Base-by-base conservation (phyloP, 2,113 vertebrate genomes). In the Noturus placidus region DNA sequence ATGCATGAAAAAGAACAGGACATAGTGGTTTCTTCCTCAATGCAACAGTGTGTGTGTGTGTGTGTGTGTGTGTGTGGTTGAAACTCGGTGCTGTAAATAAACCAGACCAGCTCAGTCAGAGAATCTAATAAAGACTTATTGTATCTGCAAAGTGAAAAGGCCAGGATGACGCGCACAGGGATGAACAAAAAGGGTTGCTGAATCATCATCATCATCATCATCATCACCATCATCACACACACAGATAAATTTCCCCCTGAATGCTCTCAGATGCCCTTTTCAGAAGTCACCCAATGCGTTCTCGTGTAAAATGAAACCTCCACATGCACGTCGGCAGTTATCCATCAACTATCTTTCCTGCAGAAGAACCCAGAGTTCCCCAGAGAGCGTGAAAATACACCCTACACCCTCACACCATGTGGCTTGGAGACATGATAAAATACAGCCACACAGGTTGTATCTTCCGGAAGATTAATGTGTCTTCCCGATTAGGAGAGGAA, bases 31-130 rank as follows among this genome's bases (percentile, higher is more conserved):
- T 82, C 6, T 59, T 35, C 30, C 19, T 82, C 54, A 82, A 2
- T 20, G n/a, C 9, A 10, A 2, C 14, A 63, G 83, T 82, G 88
- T 88, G 35, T 56, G 88, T 88, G 42, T 56, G 87, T 90, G 90
- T 89, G 91, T 88, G 90, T 83, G 57, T 87, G 91, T 87, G 76
- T 88, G 88, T 82, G 85, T 91, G 91, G 92, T 88, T 91, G 89
- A 93, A 87, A 90, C 83, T 85, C 87, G 54, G 82, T 89, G 70
- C 84, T 88, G 84, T 89, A 89, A 87, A 89, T 89, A 89, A 76
- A 57, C 74, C 86, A 87, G 78, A 59, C 46, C 70, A 59, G 69
- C 76, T 80, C 78, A 79, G 77, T 19, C 70, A 85, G 61, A 57
- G 72, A 85, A 85, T 85, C 83, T 85, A 85, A 90, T 90, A 82